Evolutionary conservation across 2,113 vertebrate species (phyloP), one percentile per base, ranked within the genome.

Genomic region (Pipa parva): DNA sequence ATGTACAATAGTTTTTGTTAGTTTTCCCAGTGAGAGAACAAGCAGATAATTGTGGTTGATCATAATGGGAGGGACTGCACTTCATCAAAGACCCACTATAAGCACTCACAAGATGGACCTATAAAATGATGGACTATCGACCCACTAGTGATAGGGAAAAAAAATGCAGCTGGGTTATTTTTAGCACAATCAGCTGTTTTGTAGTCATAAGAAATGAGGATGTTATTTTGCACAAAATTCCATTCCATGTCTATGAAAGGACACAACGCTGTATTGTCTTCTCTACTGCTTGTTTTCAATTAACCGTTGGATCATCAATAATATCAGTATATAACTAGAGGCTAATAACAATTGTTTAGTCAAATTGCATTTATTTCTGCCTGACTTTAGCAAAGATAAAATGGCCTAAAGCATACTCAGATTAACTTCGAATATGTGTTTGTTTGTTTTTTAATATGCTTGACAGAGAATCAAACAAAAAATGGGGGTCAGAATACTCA

Each of bases 151-250:
- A 25, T 12, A 20, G n/a, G 31, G 15, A 4, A 50, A n/a, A n/a
- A 37, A 51, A 17, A 28, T 59, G 31, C 18, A 17, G 17, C 56
- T 48, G 21, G 29, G 39, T 36, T 10, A 18, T 50, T 36, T 11
- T 58, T 37, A 18, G 26, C 31, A 21, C 26, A 36, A 20, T 69
- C 65, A 69, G 31, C 57, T 69, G 58, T 54, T 36, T 51, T 28
- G 29, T 42, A 27, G 58, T 60, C 33, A 69, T 69, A 61, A 45
- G 65, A 60, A 28, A 46, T 22, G 7, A 49, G 21, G 46, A 49
- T 49, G 15, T 24, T 37, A 37, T 36, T 31, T 5, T 42, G 12
- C 28, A 8, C 24, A 26, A 22, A 27, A 52, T 31, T 18, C 17
- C 15, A 10, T 11, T 54, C 25, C 12, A 39, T 18, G 29, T 52